Conservation (phyloP, 23 tunicate genomes). For the Clavelina lepadiformis region DNA sequence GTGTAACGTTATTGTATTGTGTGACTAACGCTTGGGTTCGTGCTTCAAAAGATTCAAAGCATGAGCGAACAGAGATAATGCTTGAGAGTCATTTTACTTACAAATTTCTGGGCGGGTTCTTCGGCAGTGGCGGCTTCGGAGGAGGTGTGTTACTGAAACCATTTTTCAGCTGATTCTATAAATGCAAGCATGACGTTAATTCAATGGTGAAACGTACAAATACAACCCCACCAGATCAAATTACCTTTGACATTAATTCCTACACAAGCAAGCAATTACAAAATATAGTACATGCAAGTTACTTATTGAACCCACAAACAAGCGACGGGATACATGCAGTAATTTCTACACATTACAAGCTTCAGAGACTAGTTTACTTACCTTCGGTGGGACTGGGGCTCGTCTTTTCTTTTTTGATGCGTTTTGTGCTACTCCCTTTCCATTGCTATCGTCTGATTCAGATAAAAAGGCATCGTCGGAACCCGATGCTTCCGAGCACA, state of each 20-base stretch:
- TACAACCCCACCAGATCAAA: too few species aligned
- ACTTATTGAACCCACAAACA: too few species aligned
- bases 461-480: slow-evolving; percentile 66
- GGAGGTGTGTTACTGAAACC: slow-evolving; percentile 16
- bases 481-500: slow-evolving; percentile 15
- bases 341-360: too few species aligned
- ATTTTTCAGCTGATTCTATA: not conserved
- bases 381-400: slow-evolving; percentile 66
- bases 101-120: slow-evolving; percentile 34
- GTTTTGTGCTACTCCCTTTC: not conserved
- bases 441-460: slow-evolving; percentile 33
- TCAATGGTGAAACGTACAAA: too few species aligned
- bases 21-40: too few species aligned
- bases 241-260: too few species aligned
- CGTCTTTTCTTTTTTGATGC: slow-evolving; percentile 42
- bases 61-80: not conserved
- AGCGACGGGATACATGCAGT: too few species aligned
- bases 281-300: too few species aligned
- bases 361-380: not conserved
- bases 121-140: slow-evolving; percentile 44
- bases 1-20: too few species aligned
- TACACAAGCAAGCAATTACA: too few species aligned
- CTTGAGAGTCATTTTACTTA: slow-evolving; percentile 6
- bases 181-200: too few species aligned
- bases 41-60: too few species aligned